phyloP scores from a whole-genome alignment of 2,113 vertebrate genomes.

The Istiophorus platypterus region DNA sequence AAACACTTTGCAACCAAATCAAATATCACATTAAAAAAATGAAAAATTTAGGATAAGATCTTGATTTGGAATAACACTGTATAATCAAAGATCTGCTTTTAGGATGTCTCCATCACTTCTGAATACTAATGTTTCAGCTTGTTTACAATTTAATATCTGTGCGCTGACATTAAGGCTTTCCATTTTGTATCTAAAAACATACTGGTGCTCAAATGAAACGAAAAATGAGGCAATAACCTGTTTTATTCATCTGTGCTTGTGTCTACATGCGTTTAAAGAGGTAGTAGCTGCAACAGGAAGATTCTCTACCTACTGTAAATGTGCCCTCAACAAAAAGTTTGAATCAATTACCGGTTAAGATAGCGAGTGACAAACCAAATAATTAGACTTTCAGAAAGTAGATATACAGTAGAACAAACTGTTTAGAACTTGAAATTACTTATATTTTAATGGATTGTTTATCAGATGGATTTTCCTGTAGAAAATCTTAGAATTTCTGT shows the following conservation, averaged over 20 bases:
- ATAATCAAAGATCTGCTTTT: neutral
- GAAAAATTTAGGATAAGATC: neutral
- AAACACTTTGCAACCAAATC: neutral
- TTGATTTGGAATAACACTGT: neutral
- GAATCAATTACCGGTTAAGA: slow-evolving; percentile 2
- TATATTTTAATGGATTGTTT: neutral
- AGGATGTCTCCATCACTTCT: slow-evolving; percentile 1
- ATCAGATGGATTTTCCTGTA: neutral
- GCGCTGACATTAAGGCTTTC: neutral
- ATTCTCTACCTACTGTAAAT: slow-evolving; percentile 19
- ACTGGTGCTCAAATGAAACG: slow-evolving; percentile 41
- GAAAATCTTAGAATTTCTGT: neutral
- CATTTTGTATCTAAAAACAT: slow-evolving; percentile 61
- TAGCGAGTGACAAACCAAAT: neutral
- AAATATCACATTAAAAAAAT: slow-evolving; percentile 18
- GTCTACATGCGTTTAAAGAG: slow-evolving; percentile 28
- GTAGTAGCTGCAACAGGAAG: slow-evolving; percentile 1
- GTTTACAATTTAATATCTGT: neutral
- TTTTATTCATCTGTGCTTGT: neutral
- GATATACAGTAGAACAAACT: neutral
- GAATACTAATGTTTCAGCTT: neutral
- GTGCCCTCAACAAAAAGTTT: neutral
- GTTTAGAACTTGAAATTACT: neutral
- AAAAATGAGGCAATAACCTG: slow-evolving; percentile 34
- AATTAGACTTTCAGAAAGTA: neutral